Evolutionary conservation across 92 coral and sea anemone genomes (phyloP).

Genomic region (Epizoanthus ramosus): DNA sequence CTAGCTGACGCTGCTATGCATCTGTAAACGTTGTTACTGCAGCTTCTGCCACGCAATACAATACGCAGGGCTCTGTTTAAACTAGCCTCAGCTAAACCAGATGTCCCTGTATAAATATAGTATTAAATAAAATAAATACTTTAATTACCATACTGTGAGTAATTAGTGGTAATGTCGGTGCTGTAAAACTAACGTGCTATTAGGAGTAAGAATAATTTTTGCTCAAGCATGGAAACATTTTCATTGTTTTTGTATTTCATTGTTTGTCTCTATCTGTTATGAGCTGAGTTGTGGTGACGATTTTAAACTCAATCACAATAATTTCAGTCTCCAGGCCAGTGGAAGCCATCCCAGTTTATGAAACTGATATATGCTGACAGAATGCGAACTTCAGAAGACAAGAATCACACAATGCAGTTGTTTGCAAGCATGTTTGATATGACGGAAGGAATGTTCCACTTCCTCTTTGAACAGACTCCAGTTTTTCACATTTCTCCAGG

Average conservation of each 20-base stretch:
- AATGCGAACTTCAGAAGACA: conserved; percentile 82
- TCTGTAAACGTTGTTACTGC: background rate
- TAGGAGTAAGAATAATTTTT: too few species aligned
- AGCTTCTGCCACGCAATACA: too few species aligned
- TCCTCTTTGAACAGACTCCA: conserved; percentile 47
- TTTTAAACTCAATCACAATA: background rate
- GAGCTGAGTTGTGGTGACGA: background rate
- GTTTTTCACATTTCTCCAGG: conserved; percentile 78
- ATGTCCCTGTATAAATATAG: too few species aligned
- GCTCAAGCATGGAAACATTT: too few species aligned
- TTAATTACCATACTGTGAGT: too few species aligned
- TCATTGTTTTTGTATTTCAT: background rate
- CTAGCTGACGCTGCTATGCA: background rate
- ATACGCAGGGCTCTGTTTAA: too few species aligned
- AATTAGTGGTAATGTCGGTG: too few species aligned
- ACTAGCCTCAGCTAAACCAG: too few species aligned
- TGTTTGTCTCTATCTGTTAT: background rate
- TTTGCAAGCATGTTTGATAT: conserved; percentile 53
- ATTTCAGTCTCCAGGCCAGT: conserved; percentile 57
- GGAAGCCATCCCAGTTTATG: conserved; percentile 85
- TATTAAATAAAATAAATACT: too few species aligned
- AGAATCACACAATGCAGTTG: conserved; percentile 64
- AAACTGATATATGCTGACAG: conserved; percentile 89
- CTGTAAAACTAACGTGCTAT: too few species aligned
- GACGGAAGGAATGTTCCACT: conserved; percentile 36